Base-by-base conservation (phyloP, 2,888 invertebrate genomes). In the Amphiduros pacificus region DNA sequence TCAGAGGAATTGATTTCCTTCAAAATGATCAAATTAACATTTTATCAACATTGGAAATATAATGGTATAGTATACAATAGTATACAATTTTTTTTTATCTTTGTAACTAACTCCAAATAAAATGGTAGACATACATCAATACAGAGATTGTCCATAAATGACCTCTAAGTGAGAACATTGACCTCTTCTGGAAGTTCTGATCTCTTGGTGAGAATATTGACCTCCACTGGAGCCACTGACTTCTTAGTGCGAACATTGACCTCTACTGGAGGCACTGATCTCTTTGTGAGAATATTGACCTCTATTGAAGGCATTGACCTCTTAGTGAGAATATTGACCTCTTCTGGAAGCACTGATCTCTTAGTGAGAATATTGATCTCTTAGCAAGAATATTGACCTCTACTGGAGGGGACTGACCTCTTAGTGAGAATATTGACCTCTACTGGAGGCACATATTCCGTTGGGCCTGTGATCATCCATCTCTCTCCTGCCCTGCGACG, bases 391-490 rank as follows among this genome's bases (percentile, higher is more conserved):
- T n/a, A n/a, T n/a, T n/a, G n/a, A n/a, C n/a, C n/a, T n/a, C n/a
- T n/a, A n/a, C n/a, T n/a, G n/a, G 17, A 9, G 36, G 17, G 9
- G 20, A 41, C 55, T 44, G 24, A 56, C 56, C 56, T 56, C 24
- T 32, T n/a, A 5, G 22, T 31, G 22, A 58, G 3, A 5, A 78
- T 71, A 5, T 61, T 62, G 9, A 77, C 77, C 44, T 76, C 64
- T 50, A 73, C 71, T 14, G 74, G 73, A 22, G 77, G 77, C 4
- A 75, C 74, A 61, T 78, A 78, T 27, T 71, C 69, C 22, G 63
- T 29, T n/a, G 77, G 76, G 26, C 77, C 77, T 22, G 28, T 55
- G 22, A 77, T 72, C 73, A 78, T 72, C 77, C 77, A 78, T 22
- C 66, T 64, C 32, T 76, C 77, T n/a, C 61, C 61, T 27, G 56